A percentile compares a stretch with the other conserved stretches of the same genome.
These are phyloP conservation scores for Asteroscopus sphinx DNA, from an alignment of 2,888 invertebrate species.

Conservation along the genomic window DNA sequence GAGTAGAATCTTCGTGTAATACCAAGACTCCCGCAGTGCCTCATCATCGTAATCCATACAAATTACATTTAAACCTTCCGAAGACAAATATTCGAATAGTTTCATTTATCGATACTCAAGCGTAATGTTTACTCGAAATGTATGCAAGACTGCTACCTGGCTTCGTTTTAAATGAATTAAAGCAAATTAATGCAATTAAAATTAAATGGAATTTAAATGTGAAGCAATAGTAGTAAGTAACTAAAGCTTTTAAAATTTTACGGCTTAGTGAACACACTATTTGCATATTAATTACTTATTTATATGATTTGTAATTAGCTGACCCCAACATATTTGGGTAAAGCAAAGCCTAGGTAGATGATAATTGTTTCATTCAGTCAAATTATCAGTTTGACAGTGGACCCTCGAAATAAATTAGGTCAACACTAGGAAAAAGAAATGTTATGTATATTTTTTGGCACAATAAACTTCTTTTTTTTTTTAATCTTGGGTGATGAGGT, in stretches of 20 bases:
- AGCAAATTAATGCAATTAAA: slow-evolving; percentile 24
- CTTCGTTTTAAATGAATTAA: slow-evolving; percentile 25
- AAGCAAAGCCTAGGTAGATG: too few relatives aligned
- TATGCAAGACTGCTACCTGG: slow-evolving; percentile 34
- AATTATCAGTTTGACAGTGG: too few relatives aligned
- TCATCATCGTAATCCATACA: slow-evolving; percentile 39
- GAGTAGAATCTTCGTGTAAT: slow-evolving; percentile 34
- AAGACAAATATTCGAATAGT: slow-evolving; percentile 11
- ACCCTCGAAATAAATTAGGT: too few relatives aligned
- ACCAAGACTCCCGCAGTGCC: slow-evolving; percentile 34
- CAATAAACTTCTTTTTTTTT: too few relatives aligned
- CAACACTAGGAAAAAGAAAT: too few relatives aligned
- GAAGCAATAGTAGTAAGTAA: slow-evolving; percentile 8
- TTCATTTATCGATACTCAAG: slow-evolving; percentile 27
- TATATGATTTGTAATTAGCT: background rate
- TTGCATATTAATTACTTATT: slow-evolving; percentile 3
- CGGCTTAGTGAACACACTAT: background rate
- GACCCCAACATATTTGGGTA: too few relatives aligned
- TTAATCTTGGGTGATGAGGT: too few relatives aligned
- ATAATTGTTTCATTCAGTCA: too few relatives aligned
- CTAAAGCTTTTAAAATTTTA: slow-evolving; percentile 17
- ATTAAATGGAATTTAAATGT: slow-evolving; percentile 16
- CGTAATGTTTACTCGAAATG: slow-evolving; percentile 9
- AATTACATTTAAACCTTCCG: slow-evolving; percentile 37
- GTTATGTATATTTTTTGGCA: too few relatives aligned